Percentiles rank a stretch among this genome's conserved stretches.
Evolutionary conservation across 1,140 invertebrate genomes (phyloP).

Genomic region (Arctopsyche grandis): DNA sequence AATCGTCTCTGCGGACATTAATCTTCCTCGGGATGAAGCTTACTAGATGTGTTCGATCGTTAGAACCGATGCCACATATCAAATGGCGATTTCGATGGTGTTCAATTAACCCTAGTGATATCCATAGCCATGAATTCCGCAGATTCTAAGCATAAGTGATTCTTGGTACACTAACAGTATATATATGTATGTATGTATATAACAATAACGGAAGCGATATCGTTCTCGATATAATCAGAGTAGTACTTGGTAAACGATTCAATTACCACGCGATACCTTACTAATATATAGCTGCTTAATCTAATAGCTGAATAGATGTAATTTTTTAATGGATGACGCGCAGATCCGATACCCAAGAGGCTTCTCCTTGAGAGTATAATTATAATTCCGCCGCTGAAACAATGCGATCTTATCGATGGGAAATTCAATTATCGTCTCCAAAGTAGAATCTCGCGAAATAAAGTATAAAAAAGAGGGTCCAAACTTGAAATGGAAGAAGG

Average conservation of each 20-base stretch:
- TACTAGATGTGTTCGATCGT: neutral
- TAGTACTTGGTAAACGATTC: neutral
- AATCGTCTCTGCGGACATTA: too few species aligned
- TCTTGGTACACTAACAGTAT: neutral
- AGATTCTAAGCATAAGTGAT: neutral
- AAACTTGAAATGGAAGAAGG: neutral
- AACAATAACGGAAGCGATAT: neutral
- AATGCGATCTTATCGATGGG: slow-evolving; percentile 35
- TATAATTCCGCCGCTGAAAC: slow-evolving; percentile 4
- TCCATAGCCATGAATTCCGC: neutral
- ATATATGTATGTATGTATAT: neutral
- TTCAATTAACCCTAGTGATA: neutral
- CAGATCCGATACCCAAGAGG: too few species aligned
- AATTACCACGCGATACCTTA: neutral
- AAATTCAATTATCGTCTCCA: slow-evolving; percentile 31
- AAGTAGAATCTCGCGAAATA: neutral
- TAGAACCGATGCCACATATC: neutral
- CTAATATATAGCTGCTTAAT: neutral
- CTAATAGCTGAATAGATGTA: neutral
- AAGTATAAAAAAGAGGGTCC: neutral
- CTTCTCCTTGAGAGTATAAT: neutral
- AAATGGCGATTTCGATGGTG: neutral
- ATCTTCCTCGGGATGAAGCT: neutral
- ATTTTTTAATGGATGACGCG: too few species aligned
- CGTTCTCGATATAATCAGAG: neutral